A percentile compares a stretch with the other conserved stretches of the same genome.
Evolutionary conservation across 2,113 vertebrate species (phyloP).

Genomic region (Buteo buteo): DNA sequence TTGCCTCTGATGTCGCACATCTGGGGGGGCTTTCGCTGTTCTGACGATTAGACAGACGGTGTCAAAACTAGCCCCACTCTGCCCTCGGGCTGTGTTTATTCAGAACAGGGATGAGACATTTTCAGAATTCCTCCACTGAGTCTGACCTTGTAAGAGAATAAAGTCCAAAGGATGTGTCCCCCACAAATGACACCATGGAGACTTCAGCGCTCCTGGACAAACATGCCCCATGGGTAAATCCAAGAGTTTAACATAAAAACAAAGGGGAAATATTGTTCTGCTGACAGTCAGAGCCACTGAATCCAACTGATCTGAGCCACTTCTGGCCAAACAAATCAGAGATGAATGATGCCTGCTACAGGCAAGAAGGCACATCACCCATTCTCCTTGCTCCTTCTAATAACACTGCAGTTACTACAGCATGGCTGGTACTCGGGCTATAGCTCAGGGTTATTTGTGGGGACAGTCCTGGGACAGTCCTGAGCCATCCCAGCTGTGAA

Average conservation of each 20-base stretch:
- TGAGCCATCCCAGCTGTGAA: neutral
- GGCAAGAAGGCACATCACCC: neutral
- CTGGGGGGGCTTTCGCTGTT: neutral
- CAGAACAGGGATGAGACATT: constrained; percentile 9
- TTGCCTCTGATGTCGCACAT: neutral
- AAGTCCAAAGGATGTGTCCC: neutral
- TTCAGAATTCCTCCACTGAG: constrained; percentile 8
- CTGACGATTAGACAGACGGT: neutral
- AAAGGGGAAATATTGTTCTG: neutral
- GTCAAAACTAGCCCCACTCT: neutral
- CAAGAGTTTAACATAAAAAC: neutral
- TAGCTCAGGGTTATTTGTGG: neutral
- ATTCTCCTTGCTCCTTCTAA: neutral
- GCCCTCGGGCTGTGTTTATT: neutral
- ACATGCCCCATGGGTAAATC: neutral
- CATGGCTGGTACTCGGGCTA: neutral
- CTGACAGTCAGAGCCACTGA: neutral
- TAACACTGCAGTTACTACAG: neutral
- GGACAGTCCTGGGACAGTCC: neutral
- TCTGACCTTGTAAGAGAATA: neutral
- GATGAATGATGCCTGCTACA: neutral
- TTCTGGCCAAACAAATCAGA: neutral
- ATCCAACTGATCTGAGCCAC: neutral
- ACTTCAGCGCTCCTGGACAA: neutral
- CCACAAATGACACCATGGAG: neutral